Evolutionary conservation across 2,888 invertebrate species (phyloP).

Genomic region (Tethea ocularis): DNA sequence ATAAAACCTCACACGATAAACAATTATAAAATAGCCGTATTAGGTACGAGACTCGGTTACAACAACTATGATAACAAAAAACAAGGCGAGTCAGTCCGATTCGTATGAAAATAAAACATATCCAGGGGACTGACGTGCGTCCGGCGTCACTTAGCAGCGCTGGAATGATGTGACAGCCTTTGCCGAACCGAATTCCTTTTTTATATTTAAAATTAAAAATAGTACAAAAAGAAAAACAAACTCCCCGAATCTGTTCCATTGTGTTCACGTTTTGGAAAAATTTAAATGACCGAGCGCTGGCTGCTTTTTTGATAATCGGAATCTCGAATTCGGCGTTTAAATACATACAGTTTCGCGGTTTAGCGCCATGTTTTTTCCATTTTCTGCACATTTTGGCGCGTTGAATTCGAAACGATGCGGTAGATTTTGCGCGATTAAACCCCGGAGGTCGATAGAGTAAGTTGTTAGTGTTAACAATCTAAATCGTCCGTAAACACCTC

Average conservation of each 20-base stretch:
- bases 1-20: conserved; percentile 42
- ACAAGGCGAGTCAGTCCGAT: conserved; percentile 71
- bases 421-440: conserved; percentile 78
- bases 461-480: conserved; percentile 79
- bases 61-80: conserved; percentile 80
- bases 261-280: conserved; percentile 83
- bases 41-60: conserved; percentile 65
- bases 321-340: conserved; percentile 81
- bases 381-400: conserved; percentile 79
- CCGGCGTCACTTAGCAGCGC: conserved; percentile 84
- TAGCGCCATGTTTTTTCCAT: conserved; percentile 84
- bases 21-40: conserved; percentile 65
- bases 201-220: conserved; percentile 76
- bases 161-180: conserved; percentile 83
- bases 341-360: conserved; percentile 82
- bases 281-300: conserved; percentile 77
- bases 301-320: conserved; percentile 73
- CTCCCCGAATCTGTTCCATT: conserved; percentile 79
- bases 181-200: conserved; percentile 80
- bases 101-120: conserved; percentile 82
- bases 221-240: conserved; percentile 60
- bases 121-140: conserved; percentile 79
- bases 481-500: conserved; percentile 57
- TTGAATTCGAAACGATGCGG: conserved; percentile 66
- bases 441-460: conserved; percentile 76